A percentile compares a stretch with the other conserved stretches of the same genome.
These are phyloP conservation scores for Phalacrocorax pelagicus DNA, from an alignment of 2,113 vertebrate species.

Conservation along the genomic window DNA sequence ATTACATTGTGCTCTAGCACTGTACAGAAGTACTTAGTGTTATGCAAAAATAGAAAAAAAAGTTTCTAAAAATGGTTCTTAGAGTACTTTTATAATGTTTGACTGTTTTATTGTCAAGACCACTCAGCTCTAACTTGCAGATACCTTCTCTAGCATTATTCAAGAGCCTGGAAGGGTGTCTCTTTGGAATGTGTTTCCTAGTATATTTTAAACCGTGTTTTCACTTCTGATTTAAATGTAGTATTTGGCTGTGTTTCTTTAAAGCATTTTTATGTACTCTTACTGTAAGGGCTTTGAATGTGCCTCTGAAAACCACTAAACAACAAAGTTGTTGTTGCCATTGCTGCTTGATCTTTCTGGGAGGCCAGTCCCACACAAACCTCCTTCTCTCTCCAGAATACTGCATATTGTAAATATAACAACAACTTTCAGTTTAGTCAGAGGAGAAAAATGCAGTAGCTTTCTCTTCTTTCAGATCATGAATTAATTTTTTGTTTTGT, in stretches of 20 bases:
- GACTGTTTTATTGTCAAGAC: not conserved
- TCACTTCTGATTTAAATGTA: constrained; percentile 33
- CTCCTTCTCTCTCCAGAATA: constrained; percentile 48
- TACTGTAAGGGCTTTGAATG: constrained; percentile 48
- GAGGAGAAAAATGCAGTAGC: constrained; percentile 53
- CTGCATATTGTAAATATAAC: constrained; percentile 53
- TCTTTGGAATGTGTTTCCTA: not conserved
- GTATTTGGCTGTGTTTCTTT: constrained; percentile 38
- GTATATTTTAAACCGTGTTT: constrained; percentile 8
- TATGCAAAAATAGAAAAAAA: not conserved
- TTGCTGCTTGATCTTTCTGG: constrained; percentile 65
- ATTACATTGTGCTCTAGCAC: not conserved
- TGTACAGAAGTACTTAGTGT: not conserved
- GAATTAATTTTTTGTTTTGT: constrained; percentile 40
- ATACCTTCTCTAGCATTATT: not conserved
- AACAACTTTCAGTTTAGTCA: constrained; percentile 58
- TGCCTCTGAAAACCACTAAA: constrained; percentile 51
- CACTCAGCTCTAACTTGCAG: not conserved
- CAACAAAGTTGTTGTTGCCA: constrained; percentile 61
- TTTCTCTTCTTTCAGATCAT: constrained; percentile 28
- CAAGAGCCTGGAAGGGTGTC: not conserved
- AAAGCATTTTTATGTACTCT: constrained; percentile 3
- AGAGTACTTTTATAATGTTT: not conserved
- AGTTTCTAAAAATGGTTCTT: not conserved
- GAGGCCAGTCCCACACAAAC: constrained; percentile 61